These are phyloP conservation scores for Mamestra brassicae DNA, from an alignment of 2,888 invertebrate species.

Conservation along the genomic window DNA sequence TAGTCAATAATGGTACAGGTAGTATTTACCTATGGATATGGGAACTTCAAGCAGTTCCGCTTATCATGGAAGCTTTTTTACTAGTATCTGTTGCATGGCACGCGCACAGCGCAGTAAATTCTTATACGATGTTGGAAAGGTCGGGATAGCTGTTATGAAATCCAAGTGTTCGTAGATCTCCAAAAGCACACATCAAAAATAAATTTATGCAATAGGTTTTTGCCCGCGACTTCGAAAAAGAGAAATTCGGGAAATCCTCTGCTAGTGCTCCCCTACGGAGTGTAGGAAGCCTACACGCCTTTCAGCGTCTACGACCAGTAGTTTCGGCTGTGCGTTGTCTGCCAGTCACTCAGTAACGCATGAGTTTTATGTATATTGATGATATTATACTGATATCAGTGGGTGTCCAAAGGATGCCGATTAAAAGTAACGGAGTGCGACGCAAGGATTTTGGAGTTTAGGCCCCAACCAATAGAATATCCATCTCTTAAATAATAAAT, in stretches of 20 bases:
- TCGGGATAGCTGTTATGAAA: not conserved
- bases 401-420: not conserved
- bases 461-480: conserved; percentile 5
- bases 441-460: conserved; percentile 12
- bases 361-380: no score
- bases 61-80: not conserved
- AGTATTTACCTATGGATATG: not conserved
- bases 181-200: no score
- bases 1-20: not conserved
- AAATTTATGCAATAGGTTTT: no score
- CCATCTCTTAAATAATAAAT: conserved; percentile 7
- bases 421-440: not conserved
- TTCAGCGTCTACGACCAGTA: no score
- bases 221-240: no score
- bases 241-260: no score
- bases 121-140: not conserved
- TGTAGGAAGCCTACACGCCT: no score
- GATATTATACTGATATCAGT: not conserved
- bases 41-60: not conserved
- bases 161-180: not conserved
- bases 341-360: no score
- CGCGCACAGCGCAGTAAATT: no score
- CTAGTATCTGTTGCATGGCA: no score
- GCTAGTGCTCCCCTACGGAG: no score
- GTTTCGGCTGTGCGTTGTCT: no score